Evolutionary conservation across 2,888 invertebrate genomes (phyloP).

Genomic region (Harpalus rubripes): DNA sequence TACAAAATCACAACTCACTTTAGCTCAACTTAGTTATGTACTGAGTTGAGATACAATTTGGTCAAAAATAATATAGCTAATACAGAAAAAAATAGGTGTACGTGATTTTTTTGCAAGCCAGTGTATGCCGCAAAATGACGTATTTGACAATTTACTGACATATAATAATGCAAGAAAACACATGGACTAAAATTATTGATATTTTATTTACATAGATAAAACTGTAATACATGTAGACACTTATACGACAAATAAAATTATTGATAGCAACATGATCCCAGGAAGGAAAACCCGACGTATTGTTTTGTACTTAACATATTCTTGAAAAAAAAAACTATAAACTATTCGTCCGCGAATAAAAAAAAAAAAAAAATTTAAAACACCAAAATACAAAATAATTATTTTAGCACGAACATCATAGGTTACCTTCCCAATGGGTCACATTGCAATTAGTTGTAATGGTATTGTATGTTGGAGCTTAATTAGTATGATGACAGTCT

Average conservation of each 20-base stretch:
- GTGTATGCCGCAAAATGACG: too few species aligned
- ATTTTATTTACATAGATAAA: slow-evolving; percentile 35
- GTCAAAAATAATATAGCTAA: too few species aligned
- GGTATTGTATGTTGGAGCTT: neutral
- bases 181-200: neutral
- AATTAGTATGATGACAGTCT: neutral
- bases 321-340: slow-evolving; percentile 49
- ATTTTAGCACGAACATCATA: slow-evolving; percentile 60
- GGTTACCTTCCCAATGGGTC: slow-evolving; percentile 73
- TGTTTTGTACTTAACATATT: slow-evolving; percentile 56
- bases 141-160: slow-evolving; percentile 8
- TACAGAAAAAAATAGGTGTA: too few species aligned
- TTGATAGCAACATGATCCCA: slow-evolving; percentile 16
- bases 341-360: slow-evolving; percentile 48
- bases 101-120: too few species aligned
- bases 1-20: too few species aligned
- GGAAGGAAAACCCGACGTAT: slow-evolving; percentile 43
- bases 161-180: slow-evolving; percentile 15
- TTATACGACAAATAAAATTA: slow-evolving; percentile 25
- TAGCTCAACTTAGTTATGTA: too few species aligned
- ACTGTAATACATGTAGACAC: slow-evolving; percentile 31
- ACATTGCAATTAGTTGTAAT: neutral
- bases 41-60: too few species aligned
- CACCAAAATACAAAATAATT: slow-evolving; percentile 26
- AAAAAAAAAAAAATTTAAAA: slow-evolving; percentile 9